phyloP scores from a whole-genome alignment of 2,797 vertebrate species.

The Miichthys miiuy region DNA sequence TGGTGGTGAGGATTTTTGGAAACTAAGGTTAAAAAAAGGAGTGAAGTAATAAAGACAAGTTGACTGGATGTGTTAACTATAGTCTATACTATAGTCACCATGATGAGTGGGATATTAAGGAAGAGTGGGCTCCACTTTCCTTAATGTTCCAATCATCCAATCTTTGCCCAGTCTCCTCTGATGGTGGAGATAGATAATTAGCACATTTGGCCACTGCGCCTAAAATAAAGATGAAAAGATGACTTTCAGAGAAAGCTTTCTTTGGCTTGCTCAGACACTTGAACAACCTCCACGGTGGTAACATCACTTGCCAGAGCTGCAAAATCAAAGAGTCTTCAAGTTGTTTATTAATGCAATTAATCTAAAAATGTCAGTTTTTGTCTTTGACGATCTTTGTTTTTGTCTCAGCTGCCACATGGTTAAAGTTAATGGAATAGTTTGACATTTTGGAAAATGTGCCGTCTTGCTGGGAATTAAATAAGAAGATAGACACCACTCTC shows the following conservation, averaged over 20 bases:
- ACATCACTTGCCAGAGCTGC: constrained; percentile 32
- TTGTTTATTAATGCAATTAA: constrained; percentile 14
- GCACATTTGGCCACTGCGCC: constrained; percentile 48
- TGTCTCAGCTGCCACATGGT: not conserved
- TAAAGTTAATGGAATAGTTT: not conserved
- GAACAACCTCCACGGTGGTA: constrained; percentile 31
- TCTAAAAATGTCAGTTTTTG: not conserved
- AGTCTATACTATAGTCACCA: no score
- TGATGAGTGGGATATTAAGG: constrained; percentile 1
- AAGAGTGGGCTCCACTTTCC: constrained; percentile 6
- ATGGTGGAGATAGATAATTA: constrained; percentile 58
- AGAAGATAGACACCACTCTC: not conserved
- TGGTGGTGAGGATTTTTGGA: not conserved
- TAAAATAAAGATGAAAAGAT: constrained; percentile 67
- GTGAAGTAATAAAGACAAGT: constrained; percentile 20
- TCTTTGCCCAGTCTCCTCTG: constrained; percentile 43
- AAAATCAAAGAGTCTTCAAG: constrained; percentile 44
- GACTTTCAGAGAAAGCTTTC: constrained; percentile 46
- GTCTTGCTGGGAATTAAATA: constrained; percentile 7
- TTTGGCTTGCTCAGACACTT: constrained; percentile 49
- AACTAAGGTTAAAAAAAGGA: not conserved
- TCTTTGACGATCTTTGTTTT: not conserved
- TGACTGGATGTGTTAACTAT: not conserved
- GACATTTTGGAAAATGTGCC: not conserved
- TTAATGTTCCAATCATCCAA: constrained; percentile 7